Evolutionary conservation across 2,888 invertebrate genomes (phyloP), one percentile per base, ranked within the genome.

Genomic region (Conops quadrifasciatus): DNA sequence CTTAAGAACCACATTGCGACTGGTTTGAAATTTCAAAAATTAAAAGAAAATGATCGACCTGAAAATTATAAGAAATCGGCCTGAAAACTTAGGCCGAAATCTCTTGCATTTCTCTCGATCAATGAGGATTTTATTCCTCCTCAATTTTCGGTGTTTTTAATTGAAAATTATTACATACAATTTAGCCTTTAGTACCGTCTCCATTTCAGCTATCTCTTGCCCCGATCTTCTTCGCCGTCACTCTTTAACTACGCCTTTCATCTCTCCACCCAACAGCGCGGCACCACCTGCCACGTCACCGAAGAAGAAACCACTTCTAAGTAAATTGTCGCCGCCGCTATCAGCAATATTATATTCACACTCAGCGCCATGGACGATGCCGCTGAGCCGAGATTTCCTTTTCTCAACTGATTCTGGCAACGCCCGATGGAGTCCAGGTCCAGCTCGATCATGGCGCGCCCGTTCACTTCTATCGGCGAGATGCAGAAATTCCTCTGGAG

Each of bases 381-480:
- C 30, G 89, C 87, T 71, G 88, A 88, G 79, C 89, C 91, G 70
- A 91, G 86, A 85, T 91, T 91, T 75, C 90, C 90, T 78, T 90
- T 87, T 60, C 90, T 89, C 68, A 91, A 88, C 80, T 91, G 90
- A 77, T 92, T 91, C 78, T 91, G 89, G 80, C 92, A 92, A 74
- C 89, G 88, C 11, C 91, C 91, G 74, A 92, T 89, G 13, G 89
- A 84, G 73, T 90, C 90, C 72, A 91, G 87, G 79, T 92, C 90
- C 73, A 92, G 87, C 66, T 88, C 89, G 73, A 89, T 90, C 89
- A 95, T 90, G 58, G 91, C 90, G 75, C 91, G 89, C 0, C 94
- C 94, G 76, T 94, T 94, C 75, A 93, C 90, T 83, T 94, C 93
- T 78, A 94, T 87, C 71, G 95, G 94, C 21, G 94, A 94, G 81